Evolutionary conservation across 1,140 invertebrate genomes (phyloP).

Genomic region (Aphelenchoides fujianensis): DNA sequence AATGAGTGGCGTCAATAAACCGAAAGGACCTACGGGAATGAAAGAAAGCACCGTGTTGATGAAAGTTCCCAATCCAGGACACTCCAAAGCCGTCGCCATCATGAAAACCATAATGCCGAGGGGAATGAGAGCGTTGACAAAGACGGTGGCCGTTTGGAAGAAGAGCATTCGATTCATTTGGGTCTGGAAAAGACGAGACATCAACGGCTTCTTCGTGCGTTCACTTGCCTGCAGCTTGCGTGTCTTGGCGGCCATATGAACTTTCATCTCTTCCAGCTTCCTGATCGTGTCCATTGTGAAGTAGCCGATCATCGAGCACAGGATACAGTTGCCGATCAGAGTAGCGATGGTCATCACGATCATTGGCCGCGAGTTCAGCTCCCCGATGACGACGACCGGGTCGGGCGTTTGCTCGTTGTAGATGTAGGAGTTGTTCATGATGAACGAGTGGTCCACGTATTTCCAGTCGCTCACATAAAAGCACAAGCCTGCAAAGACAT

Average conservation of each 20-base stretch:
- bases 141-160: neutral
- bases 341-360: too few species aligned
- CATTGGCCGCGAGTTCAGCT: too few species aligned
- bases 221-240: too few species aligned
- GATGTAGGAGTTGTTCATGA: neutral
- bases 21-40: neutral
- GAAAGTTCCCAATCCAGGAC: neutral
- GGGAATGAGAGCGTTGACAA: neutral
- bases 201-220: too few species aligned
- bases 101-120: neutral
- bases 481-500: neutral
- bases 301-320: neutral
- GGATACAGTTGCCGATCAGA: neutral
- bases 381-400: neutral
- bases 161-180: slow-evolving; percentile 3
- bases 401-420: neutral
- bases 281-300: neutral
- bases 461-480: too few species aligned
- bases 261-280: neutral
- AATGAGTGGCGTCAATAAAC: neutral
- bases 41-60: neutral
- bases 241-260: neutral
- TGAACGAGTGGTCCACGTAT: neutral
- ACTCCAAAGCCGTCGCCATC: neutral
- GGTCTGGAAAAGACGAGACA: too few species aligned